Evolutionary conservation across 1,140 invertebrate species (phyloP).

Genomic region (Drosophila orosa): DNA sequence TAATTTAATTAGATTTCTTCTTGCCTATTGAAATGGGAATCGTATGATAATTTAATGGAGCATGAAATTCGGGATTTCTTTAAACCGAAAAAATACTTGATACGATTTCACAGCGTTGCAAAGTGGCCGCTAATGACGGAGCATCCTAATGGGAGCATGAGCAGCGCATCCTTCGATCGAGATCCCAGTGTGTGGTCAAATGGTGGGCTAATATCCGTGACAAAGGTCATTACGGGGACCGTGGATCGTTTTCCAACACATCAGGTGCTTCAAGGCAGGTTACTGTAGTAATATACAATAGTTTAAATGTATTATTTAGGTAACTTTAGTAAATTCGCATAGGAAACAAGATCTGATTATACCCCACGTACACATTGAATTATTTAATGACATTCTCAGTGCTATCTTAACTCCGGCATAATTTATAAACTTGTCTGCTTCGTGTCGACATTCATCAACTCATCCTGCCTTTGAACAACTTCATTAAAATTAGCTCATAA

Average conservation of each 20-base stretch:
- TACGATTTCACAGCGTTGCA: conserved; percentile 57
- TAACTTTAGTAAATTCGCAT: too few species aligned
- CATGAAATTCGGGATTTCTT: conserved; percentile 65
- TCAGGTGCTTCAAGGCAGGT: conserved; percentile 1
- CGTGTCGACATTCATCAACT: conserved; percentile 74
- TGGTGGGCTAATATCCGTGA: conserved; percentile 60
- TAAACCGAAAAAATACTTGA: conserved; percentile 5
- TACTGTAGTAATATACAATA: background rate
- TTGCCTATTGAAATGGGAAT: conserved; percentile 29
- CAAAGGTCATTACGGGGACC: conserved; percentile 52
- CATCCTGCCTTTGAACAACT: conserved; percentile 54
- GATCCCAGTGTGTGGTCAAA: conserved; percentile 62
- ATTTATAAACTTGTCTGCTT: conserved; percentile 74
- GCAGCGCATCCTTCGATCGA: conserved; percentile 29
- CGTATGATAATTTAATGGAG: conserved; percentile 73
- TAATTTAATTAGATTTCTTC: conserved; percentile 76
- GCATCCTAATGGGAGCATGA: conserved; percentile 18
- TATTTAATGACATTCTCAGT: conserved; percentile 34
- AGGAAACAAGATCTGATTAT: conserved; percentile 33
- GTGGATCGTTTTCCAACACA: background rate
- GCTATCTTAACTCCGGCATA: conserved; percentile 58
- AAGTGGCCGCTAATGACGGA: conserved; percentile 65
- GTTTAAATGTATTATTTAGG: background rate
- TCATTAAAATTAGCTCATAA: conserved; percentile 82
- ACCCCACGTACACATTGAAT: conserved; percentile 22